Percentiles rank a stretch among this genome's conserved stretches.
These are phyloP conservation scores for Chaenogobius annularis DNA, from an alignment of 2,113 vertebrate genomes.

Conservation along the genomic window DNA sequence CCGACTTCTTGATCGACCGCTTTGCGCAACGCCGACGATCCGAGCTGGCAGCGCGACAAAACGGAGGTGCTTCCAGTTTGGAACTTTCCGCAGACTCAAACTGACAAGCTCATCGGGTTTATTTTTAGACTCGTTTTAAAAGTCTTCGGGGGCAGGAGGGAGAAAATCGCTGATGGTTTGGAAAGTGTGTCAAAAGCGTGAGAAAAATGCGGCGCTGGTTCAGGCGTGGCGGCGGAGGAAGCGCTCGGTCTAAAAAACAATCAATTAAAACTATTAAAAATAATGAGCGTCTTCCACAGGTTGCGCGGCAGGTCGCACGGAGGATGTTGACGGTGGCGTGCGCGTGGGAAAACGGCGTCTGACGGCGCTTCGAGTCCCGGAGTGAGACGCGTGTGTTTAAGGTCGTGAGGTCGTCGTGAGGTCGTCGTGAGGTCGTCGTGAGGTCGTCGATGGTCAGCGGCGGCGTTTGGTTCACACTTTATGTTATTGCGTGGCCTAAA, in stretches of 20 bases:
- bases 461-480: no score
- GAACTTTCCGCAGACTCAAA: background rate
- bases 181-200: background rate
- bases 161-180: background rate
- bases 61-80: no score
- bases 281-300: background rate
- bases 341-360: background rate
- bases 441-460: no score
- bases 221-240: background rate
- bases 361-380: background rate
- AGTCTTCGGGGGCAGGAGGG: background rate
- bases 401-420: no score
- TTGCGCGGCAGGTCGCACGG: background rate
- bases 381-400: no score
- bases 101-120: background rate
- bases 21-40: background rate
- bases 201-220: background rate
- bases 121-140: background rate
- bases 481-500: no score
- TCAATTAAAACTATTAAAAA: conserved; percentile 11
- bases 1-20: conserved; percentile 1
- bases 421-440: no score
- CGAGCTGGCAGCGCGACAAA: background rate
- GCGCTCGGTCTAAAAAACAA: background rate
- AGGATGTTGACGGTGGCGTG: background rate